Percentiles rank a stretch among this genome's conserved stretches.
Conservation (phyloP, 2,113 vertebrate genomes). For the Vimba vimba region DNA sequence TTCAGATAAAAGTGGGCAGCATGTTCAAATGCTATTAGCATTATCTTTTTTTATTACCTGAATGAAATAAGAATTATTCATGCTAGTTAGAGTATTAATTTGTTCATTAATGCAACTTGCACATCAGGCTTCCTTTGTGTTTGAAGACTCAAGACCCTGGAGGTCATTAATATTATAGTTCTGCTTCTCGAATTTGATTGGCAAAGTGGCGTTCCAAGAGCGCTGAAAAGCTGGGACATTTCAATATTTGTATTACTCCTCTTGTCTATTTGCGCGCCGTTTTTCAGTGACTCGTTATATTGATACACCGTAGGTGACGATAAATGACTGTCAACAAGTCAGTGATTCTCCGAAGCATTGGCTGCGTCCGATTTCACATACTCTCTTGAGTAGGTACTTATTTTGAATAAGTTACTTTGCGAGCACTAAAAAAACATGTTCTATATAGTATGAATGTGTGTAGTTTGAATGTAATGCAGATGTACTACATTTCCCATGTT, state of each 20-base stretch:
- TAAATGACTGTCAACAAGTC: no score
- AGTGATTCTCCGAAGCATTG: background rate
- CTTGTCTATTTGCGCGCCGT: no score
- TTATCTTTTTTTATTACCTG: background rate
- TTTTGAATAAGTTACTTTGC: no score
- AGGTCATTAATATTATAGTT: conserved; percentile 7
- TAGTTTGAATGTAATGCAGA: no score
- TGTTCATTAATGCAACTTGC: background rate
- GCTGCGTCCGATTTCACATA: background rate
- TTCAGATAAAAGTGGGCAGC: background rate
- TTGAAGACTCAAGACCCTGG: background rate
- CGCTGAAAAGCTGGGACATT: no score
- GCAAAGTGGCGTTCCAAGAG: background rate
- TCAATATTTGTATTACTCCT: no score
- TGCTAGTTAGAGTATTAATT: background rate
- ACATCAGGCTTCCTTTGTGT: background rate
- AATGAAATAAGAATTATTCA: background rate
- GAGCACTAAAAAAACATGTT: no score
- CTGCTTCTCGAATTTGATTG: background rate
- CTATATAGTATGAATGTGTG: no score
- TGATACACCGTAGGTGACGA: background rate
- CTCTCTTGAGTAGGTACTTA: background rate
- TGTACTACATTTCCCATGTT: no score
- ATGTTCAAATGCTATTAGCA: background rate
- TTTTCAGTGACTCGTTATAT: background rate